A percentile compares a stretch with the other conserved stretches of the same genome.
Conservation (phyloP, 1,140 invertebrate species). For the Ruditapes philippinarum region DNA sequence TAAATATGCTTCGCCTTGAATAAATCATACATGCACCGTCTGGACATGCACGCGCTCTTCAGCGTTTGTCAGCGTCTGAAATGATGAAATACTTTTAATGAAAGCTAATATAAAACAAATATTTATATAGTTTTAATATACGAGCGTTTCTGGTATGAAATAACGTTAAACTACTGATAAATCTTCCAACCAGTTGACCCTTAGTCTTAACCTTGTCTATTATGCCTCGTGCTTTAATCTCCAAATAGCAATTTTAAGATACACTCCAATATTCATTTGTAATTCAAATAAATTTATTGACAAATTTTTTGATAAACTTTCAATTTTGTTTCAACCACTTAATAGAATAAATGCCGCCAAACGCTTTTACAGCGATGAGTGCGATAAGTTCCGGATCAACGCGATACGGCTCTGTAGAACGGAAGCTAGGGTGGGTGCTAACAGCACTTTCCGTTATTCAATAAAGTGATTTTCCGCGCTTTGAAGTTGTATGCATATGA, state of each 20-base stretch:
- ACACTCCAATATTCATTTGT: neutral
- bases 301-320: slow-evolving; percentile 46
- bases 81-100: neutral
- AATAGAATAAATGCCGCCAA: slow-evolving; percentile 37
- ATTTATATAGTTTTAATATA: slow-evolving; percentile 22
- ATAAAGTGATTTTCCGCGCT: slow-evolving; percentile 41
- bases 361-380: neutral
- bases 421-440: slow-evolving; percentile 19
- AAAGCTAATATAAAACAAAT: slow-evolving; percentile 1
- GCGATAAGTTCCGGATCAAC: slow-evolving; percentile 34
- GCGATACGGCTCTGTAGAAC: neutral
- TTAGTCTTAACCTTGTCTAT: slow-evolving; percentile 44
- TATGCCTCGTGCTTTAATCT: slow-evolving; percentile 37
- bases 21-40: too few species aligned
- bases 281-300: slow-evolving; percentile 44
- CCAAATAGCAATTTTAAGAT: slow-evolving; percentile 53
- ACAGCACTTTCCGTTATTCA: slow-evolving; percentile 33
- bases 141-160: slow-evolving; percentile 25
- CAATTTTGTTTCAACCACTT: slow-evolving; percentile 46
- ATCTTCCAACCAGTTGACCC: slow-evolving; percentile 37
- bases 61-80: neutral
- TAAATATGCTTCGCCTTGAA: too few species aligned
- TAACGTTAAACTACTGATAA: neutral
- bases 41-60: too few species aligned
- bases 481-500: slow-evolving; percentile 48